Conservation (phyloP, 2,888 invertebrate species). For the Platycheirus rosarum region DNA sequence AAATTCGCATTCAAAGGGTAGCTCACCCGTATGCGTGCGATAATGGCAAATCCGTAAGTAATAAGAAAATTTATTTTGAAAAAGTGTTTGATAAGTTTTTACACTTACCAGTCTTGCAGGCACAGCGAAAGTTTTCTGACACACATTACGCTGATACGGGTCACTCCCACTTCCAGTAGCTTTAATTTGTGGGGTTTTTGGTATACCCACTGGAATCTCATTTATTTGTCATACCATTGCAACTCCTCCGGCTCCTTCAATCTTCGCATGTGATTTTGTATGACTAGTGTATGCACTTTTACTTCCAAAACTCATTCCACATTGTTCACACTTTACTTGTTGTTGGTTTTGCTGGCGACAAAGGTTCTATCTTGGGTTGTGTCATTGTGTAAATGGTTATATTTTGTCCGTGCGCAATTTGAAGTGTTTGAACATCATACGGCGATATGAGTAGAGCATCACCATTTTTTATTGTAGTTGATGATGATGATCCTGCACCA, state of each 20-base stretch:
- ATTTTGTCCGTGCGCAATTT: constrained; percentile 60
- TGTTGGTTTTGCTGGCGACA: constrained; percentile 5
- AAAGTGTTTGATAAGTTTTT: too few species aligned
- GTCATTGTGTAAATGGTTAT: constrained; percentile 73
- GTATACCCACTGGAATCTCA: constrained; percentile 79
- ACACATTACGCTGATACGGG: constrained; percentile 94
- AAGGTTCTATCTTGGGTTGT: too few species aligned
- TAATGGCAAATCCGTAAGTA: constrained; percentile 87
- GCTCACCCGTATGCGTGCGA: constrained; percentile 94
- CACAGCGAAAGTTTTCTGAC: constrained; percentile 94
- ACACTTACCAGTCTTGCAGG: constrained; percentile 89
- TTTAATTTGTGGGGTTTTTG: constrained; percentile 81
- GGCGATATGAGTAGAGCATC: constrained; percentile 52
- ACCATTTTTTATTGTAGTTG: constrained; percentile 28
- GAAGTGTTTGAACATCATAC: constrained; percentile 52
- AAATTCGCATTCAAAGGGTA: constrained; percentile 95
- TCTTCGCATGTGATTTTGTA: constrained; percentile 86
- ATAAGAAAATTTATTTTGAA: background rate
- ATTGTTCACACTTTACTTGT: constrained; percentile 85
- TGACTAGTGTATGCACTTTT: constrained; percentile 90
- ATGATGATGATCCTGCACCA: constrained; percentile 19
- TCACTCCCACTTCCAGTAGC: constrained; percentile 83
- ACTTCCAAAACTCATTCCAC: constrained; percentile 89
- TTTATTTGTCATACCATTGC: constrained; percentile 48
- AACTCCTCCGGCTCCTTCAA: constrained; percentile 70